Evolutionary conservation across 2,113 vertebrate genomes (phyloP), one percentile per base, ranked within the genome.

Genomic region (Narcine bancroftii): DNA sequence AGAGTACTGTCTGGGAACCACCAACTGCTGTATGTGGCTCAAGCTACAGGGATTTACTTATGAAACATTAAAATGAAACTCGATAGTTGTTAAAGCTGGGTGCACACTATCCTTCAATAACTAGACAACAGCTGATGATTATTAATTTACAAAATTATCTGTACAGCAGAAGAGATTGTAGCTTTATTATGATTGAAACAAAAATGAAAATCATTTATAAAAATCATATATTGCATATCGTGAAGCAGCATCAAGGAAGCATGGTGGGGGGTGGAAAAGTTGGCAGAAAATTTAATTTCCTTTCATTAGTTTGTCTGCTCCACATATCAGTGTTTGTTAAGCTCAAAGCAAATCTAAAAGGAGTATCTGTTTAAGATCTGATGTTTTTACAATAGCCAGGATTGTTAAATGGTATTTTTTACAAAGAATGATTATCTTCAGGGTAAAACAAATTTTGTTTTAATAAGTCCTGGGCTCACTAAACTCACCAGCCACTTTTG

Each of bases 271-370:
- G 93, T 96, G 94, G 96, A 96, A 96, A 96, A 97, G 96, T 96
- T 96, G 96, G 96, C 95, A 96, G 95, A 97, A 96, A 97, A 96
- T 96, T 96, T 96, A 96, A 97, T 97, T 97, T 97, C 96, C 96
- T 96, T 97, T 97, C 96, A 97, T 97, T 97, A 97, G 95, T 94
- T 96, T 96, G 96, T 96, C 96, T 97, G 95, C 96, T 96, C 96
- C 96, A 96, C 96, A 96, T 96, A 97, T 96, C 95, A 95, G 94
- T 95, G 96, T 96, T 96, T 96, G 96, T 96, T 96, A 96, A 95
- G 96, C 95, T 96, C 96, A 97, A 97, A 96, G 95, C 93, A 66
- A 93, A 94, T 94, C 96, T 96, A 95, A 96, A 95, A 97, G 94
- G 95, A 93, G 95, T 95, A 96, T 96, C 96, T 96, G 96, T 95